phyloP scores from a whole-genome alignment of 2,888 invertebrate species.

The Cyaniris semiargus region DNA sequence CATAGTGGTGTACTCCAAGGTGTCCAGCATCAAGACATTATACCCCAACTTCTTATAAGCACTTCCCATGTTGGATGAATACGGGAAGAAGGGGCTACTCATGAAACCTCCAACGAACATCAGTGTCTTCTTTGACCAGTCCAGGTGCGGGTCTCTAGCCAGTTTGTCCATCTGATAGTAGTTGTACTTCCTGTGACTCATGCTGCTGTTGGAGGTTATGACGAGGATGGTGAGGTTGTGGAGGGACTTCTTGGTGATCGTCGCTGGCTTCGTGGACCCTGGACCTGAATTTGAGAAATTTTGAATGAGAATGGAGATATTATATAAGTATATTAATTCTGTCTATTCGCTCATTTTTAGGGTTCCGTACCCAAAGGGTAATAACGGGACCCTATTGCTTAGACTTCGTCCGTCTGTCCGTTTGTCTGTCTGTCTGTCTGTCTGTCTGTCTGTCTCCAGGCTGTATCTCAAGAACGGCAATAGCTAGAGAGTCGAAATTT shows the following conservation, averaged over 20 bases:
- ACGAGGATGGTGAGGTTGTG: background rate
- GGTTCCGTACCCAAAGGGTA: no score
- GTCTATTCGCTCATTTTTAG: no score
- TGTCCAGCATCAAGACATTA: conserved; percentile 19
- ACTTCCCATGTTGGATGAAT: background rate
- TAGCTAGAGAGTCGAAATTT: no score
- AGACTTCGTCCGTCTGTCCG: no score
- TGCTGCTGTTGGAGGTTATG: conserved; percentile 13
- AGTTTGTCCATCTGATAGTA: conserved; percentile 23
- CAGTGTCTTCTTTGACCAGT: conserved; percentile 18
- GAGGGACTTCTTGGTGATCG: background rate
- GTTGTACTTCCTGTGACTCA: background rate
- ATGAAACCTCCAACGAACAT: conserved; percentile 16
- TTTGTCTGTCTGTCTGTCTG: no score
- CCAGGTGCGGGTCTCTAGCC: background rate
- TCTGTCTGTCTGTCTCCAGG: no score
- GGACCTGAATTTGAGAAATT: conserved; percentile 8
- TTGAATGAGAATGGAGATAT: background rate
- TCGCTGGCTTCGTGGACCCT: background rate
- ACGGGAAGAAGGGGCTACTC: conserved; percentile 8
- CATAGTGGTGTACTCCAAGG: background rate
- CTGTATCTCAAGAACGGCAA: no score
- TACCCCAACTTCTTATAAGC: conserved; percentile 26
- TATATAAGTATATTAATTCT: no score
- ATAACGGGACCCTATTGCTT: no score